These are phyloP conservation scores for Lepidostoma basale DNA, from an alignment of 1,140 invertebrate species.

Conservation along the genomic window DNA sequence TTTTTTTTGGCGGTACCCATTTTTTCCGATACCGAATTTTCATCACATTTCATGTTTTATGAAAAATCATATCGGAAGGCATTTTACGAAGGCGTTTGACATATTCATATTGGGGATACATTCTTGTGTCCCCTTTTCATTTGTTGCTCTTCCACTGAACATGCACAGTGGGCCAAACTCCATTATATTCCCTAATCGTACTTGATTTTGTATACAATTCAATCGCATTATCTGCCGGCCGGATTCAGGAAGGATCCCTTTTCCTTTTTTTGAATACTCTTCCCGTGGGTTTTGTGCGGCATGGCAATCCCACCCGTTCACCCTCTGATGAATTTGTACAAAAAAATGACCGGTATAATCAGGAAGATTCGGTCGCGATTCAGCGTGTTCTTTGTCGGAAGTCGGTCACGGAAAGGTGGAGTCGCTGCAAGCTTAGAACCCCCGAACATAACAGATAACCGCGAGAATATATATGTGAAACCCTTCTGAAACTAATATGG, in stretches of 20 bases:
- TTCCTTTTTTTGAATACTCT: conserved; percentile 25
- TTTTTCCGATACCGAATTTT: too few relatives aligned
- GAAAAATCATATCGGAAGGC: too few relatives aligned
- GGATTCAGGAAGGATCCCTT: conserved; percentile 17
- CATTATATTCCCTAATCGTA: conserved; percentile 1
- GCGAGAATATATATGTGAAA: too few relatives aligned
- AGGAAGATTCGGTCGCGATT: background rate
- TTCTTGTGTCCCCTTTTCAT: too few relatives aligned
- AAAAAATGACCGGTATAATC: conserved; percentile 14
- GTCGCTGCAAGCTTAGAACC: too few relatives aligned
- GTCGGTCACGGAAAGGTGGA: background rate
- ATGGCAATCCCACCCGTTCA: conserved; percentile 1
- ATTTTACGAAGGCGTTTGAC: too few relatives aligned
- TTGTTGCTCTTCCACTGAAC: background rate
- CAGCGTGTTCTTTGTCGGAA: background rate
- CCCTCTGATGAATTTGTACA: conserved; percentile 23
- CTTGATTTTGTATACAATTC: conserved; percentile 24
- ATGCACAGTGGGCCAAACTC: background rate
- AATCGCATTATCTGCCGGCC: conserved; percentile 23
- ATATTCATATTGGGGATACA: too few relatives aligned
- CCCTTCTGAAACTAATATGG: too few relatives aligned
- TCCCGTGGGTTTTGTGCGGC: conserved; percentile 4
- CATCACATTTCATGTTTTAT: too few relatives aligned
- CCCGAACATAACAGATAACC: too few relatives aligned
- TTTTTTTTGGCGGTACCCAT: too few relatives aligned